phyloP scores from a whole-genome alignment of 2,797 vertebrate species.

The Melanotaenia parkinsoni region DNA sequence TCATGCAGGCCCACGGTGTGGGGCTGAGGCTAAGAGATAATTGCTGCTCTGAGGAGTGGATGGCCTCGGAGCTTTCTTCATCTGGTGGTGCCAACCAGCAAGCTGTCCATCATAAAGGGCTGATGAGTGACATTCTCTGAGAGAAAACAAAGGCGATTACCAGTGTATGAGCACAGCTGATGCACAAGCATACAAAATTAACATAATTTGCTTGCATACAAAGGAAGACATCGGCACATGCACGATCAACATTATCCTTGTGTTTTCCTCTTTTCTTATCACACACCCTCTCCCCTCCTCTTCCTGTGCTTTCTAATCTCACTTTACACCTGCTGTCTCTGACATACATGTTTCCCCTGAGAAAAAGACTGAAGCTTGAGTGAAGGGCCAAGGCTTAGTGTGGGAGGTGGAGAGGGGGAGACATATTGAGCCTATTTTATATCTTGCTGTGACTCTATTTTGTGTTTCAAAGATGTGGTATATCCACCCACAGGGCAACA shows the following conservation, averaged over 20 bases:
- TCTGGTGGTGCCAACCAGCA: slow-evolving; percentile 70
- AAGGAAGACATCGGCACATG: slow-evolving; percentile 46
- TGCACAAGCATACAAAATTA: slow-evolving; percentile 62
- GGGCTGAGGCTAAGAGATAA: slow-evolving; percentile 76
- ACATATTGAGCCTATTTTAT: slow-evolving; percentile 72
- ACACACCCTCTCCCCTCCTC: slow-evolving; percentile 48
- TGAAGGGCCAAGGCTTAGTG: slow-evolving; percentile 70
- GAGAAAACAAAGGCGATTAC: slow-evolving; percentile 75
- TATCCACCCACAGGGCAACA: slow-evolving; percentile 69
- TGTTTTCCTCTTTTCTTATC: slow-evolving; percentile 67
- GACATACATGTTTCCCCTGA: slow-evolving; percentile 79
- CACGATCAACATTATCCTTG: slow-evolving; percentile 47
- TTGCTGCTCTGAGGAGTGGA: slow-evolving; percentile 75
- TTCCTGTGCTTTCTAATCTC: slow-evolving; percentile 77
- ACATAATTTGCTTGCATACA: slow-evolving; percentile 65
- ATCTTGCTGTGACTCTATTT: slow-evolving; percentile 65
- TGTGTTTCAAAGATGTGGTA: slow-evolving; percentile 59
- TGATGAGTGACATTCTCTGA: slow-evolving; percentile 57
- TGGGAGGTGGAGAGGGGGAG: slow-evolving; percentile 70
- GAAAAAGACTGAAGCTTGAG: slow-evolving; percentile 73
- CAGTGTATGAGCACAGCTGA: slow-evolving; percentile 68
- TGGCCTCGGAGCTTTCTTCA: slow-evolving; percentile 68
- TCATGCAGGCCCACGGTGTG: slow-evolving; percentile 70
- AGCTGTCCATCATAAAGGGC: slow-evolving; percentile 72
- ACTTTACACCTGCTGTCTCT: slow-evolving; percentile 81